Conservation (phyloP, 64 coral and sea anemone species). For the Trachythela sp. region DNA sequence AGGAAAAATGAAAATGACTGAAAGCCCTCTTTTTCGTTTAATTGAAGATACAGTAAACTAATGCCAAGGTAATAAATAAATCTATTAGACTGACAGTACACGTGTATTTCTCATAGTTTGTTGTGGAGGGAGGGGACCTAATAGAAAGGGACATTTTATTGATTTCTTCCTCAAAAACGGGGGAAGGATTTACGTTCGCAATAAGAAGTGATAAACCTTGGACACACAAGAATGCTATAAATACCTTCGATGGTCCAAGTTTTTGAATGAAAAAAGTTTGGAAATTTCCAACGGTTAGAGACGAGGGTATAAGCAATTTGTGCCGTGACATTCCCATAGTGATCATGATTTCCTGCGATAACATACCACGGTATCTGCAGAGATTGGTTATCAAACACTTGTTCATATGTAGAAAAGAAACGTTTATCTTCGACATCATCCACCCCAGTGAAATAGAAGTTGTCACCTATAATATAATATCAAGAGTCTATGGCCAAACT, state of each 20-base stretch:
- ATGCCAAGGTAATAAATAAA: no score
- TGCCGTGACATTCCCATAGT: conserved; percentile 65
- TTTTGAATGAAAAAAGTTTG: conserved; percentile 62
- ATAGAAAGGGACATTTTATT: no score
- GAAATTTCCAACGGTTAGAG: conserved; percentile 72
- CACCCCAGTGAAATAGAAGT: conserved; percentile 57
- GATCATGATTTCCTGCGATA: conserved; percentile 88
- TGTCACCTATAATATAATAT: conserved; percentile 44
- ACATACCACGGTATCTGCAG: conserved; percentile 71
- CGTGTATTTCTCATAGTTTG: no score
- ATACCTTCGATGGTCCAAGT: conserved; percentile 30
- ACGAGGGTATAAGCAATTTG: conserved; percentile 76
- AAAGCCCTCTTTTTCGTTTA: no score
- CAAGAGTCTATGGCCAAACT: background rate
- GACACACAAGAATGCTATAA: no score
- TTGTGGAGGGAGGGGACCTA: no score
- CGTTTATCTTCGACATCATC: conserved; percentile 43
- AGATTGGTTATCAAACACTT: conserved; percentile 39
- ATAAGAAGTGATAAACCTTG: no score
- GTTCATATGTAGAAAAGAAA: conserved; percentile 49
- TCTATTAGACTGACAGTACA: no score
- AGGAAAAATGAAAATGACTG: no score
- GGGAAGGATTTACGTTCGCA: no score
- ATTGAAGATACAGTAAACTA: no score
- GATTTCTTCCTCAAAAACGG: no score